These are phyloP conservation scores for Drosophila gaucha DNA, from an alignment of 2,888 invertebrate genomes.

Conservation along the genomic window DNA sequence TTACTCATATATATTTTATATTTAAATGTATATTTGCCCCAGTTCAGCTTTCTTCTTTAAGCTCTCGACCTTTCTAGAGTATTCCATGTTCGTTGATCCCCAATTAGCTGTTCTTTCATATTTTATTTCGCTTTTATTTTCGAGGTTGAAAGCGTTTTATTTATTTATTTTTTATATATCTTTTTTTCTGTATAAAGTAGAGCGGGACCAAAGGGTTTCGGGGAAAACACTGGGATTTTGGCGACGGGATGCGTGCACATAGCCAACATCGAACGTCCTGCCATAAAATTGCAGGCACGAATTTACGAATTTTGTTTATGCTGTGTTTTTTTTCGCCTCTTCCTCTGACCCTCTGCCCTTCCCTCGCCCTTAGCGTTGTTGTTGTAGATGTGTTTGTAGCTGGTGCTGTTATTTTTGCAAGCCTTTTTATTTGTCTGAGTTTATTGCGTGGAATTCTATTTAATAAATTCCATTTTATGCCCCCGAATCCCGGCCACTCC, in stretches of 20 bases:
- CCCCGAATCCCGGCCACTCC: background rate
- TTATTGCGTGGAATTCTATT: conserved; percentile 78
- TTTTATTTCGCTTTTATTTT: conserved; percentile 29
- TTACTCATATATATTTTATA: background rate
- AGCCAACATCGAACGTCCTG: conserved; percentile 66
- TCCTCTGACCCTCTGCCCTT: background rate
- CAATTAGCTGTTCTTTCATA: background rate
- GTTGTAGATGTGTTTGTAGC: conserved; percentile 30
- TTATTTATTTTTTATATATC: background rate
- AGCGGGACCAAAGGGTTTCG: conserved; percentile 23
- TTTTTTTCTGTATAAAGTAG: conserved; percentile 20
- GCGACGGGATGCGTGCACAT: conserved; percentile 46
- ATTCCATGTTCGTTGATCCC: background rate
- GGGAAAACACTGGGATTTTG: conserved; percentile 35
- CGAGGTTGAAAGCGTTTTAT: conserved; percentile 24
- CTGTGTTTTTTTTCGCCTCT: conserved; percentile 5
- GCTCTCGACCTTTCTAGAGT: conserved; percentile 8
- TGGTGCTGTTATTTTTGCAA: conserved; percentile 39
- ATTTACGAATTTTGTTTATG: conserved; percentile 41
- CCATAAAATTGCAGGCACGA: conserved; percentile 75
- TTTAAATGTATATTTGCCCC: background rate
- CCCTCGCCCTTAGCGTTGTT: conserved; percentile 10
- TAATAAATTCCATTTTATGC: conserved; percentile 76
- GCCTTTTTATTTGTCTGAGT: conserved; percentile 54
- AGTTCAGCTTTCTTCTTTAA: background rate